Evolutionary conservation across 2,797 vertebrate species (phyloP).

Genomic region (Enteromius unitaeniatus): DNA sequence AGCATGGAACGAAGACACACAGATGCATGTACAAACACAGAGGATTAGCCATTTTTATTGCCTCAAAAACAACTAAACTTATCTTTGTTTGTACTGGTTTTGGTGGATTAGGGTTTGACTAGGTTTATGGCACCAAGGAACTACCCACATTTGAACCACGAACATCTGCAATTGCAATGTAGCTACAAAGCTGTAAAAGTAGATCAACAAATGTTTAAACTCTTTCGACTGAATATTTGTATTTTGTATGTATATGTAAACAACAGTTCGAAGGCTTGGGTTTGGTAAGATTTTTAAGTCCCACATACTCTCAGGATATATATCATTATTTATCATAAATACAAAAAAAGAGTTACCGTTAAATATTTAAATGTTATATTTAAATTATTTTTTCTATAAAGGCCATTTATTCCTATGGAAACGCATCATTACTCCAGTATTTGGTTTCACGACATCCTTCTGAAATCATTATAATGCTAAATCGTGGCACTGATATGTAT

Average conservation of each 20-base stretch:
- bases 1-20: slow-evolving; percentile 27
- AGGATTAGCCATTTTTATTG: neutral
- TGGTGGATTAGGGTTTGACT: neutral
- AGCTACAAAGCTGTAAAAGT: neutral
- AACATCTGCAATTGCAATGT: neutral
- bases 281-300: neutral
- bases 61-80: neutral
- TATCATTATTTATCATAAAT: neutral
- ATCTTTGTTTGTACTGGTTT: neutral
- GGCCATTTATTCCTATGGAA: neutral
- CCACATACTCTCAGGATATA: too few relatives aligned
- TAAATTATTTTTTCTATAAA: neutral
- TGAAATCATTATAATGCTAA: neutral
- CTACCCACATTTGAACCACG: neutral
- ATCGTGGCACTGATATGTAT: neutral
- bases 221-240: neutral
- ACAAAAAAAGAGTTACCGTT: neutral
- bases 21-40: neutral
- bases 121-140: neutral
- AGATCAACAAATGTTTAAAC: neutral
- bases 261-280: neutral
- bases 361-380: neutral
- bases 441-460: neutral
- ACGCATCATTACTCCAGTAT: neutral
- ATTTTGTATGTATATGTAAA: neutral